Evolutionary conservation across 2,888 invertebrate genomes (phyloP), one percentile per base, ranked within the genome.

Genomic region (Drosophila barbarae): DNA sequence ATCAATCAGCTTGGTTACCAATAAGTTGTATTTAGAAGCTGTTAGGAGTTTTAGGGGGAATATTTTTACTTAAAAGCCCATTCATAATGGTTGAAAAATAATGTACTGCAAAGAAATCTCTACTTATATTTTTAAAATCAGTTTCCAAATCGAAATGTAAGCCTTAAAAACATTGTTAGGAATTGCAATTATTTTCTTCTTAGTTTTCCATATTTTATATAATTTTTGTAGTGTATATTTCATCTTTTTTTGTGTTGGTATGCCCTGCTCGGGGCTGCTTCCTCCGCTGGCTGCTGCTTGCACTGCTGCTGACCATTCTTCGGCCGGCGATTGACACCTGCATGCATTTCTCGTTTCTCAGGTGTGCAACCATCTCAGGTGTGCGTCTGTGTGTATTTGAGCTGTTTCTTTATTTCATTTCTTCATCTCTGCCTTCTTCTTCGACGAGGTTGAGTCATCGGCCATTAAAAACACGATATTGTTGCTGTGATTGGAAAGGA

Each of bases 341-440:
- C 86, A 86, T 85, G 82, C 86, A 86, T 84, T 84, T 84, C 83
- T 77, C 72, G 82, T 84, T 81, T 82, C 84, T 84, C 84, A 84
- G 84, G 84, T 84, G 86, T 85, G 84, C 76, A 69, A 63, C 52
- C 69, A 52, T 74, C 74, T 81, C 84, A 81, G 78, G 84, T 80
- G 82, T 64, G 39, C 54, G 32, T 54, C 28, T 56, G 26, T 54
- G 39, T 68, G 35, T 65, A 57, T 68, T 66, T 68, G 61, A 68
- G 71, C 68, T 61, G 71, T 64, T 79, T 81, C 76, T 76, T 79
- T 64, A 83, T 83, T 78, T 77, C 84, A 79, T 81, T 84, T 84
- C 79, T 79, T 79, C 70, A 81, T 79, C 72, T 71, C 65, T 72
- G 53, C 38, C 51, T 53, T 49, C 47, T 53, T 41, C 47, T 18